phyloP scores from a whole-genome alignment of 2,888 invertebrate genomes.

The Bellardia bayeri region DNA sequence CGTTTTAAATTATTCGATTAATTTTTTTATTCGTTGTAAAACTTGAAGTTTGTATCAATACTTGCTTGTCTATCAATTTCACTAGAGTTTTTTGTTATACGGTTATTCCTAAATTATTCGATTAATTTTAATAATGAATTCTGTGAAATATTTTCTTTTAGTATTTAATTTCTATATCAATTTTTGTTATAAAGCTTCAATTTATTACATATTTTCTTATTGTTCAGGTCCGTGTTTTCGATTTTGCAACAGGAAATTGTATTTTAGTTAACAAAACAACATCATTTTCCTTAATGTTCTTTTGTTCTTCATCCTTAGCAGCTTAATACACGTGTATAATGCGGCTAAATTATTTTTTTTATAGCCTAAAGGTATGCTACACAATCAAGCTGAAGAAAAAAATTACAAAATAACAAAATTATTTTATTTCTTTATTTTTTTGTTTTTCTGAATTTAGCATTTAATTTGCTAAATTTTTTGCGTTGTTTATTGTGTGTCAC shows the following conservation, averaged over 20 bases:
- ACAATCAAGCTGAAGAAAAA: background rate
- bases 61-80: no score
- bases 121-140: no score
- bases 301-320: background rate
- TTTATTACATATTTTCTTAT: constrained; percentile 19
- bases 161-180: constrained; percentile 37
- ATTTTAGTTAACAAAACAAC: constrained; percentile 47
- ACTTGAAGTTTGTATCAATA: no score
- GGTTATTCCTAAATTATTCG: no score
- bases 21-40: no score
- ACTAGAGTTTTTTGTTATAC: no score
- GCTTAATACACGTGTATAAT: constrained; percentile 14
- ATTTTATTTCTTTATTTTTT: constrained; percentile 8
- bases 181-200: constrained; percentile 5
- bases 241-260: constrained; percentile 56
- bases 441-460: background rate
- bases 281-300: background rate
- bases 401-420: constrained; percentile 21
- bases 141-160: background rate
- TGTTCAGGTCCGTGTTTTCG: background rate
- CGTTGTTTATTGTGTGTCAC: constrained; percentile 65
- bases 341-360: constrained; percentile 56
- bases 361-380: constrained; percentile 59
- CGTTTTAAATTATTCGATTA: no score
- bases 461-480: constrained; percentile 5